Percentiles rank a stretch among this genome's conserved stretches.
Conservation (phyloP, 2,797 vertebrate species). For the Sebastes itinus region DNA sequence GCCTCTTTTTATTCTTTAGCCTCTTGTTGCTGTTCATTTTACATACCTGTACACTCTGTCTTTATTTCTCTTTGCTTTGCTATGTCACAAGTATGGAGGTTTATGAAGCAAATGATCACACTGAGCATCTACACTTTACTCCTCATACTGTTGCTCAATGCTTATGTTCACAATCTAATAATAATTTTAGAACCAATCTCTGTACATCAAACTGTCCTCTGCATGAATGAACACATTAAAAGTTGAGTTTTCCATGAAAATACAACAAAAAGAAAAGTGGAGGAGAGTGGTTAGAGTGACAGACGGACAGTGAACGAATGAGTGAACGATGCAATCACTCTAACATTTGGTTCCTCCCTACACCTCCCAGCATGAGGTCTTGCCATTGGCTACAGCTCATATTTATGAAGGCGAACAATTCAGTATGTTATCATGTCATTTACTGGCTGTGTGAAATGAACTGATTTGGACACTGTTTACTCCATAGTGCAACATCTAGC, state of each 20-base stretch:
- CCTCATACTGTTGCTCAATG: background rate
- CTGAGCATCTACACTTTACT: background rate
- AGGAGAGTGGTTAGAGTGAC: constrained; percentile 12
- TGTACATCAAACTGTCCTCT: background rate
- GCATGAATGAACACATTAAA: background rate
- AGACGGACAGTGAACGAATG: constrained; percentile 65
- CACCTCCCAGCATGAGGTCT: constrained; percentile 41
- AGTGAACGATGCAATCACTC: constrained; percentile 51
- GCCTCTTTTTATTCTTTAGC: background rate
- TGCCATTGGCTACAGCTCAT: constrained; percentile 30
- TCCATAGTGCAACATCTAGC: background rate
- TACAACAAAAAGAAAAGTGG: background rate
- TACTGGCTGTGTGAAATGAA: background rate
- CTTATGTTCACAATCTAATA: background rate
- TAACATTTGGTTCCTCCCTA: constrained; percentile 45
- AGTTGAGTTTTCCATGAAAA: background rate
- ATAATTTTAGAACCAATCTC: background rate
- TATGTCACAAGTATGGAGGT: background rate
- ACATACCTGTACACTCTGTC: background rate
- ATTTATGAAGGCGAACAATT: constrained; percentile 4
- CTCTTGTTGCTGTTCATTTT: background rate
- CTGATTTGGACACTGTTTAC: background rate
- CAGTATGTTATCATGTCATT: background rate
- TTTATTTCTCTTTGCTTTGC: background rate
- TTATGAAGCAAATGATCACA: background rate